Evolutionary conservation across 2,888 invertebrate genomes (phyloP), one percentile per base, ranked within the genome.

Genomic region (Thera obeliscata): DNA sequence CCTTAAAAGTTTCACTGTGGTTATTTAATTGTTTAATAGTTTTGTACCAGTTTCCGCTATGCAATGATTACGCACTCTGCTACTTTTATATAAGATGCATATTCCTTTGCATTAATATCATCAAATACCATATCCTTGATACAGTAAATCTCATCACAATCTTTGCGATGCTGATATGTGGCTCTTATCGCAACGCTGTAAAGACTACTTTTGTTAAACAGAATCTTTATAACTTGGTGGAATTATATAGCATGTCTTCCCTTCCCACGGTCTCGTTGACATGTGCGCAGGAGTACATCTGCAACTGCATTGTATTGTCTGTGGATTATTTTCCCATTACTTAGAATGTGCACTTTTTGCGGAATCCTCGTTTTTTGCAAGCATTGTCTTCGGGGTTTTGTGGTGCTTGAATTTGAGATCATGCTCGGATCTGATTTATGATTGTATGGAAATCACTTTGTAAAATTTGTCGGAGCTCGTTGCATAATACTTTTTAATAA

Each of bases 241-340:
- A 66, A 64, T 63, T 49, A 57, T 64, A 64, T 57, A 52, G 64
- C 56, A 56, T 60, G 57, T 64, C 56, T 65, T 55, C 54, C 36
- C 64, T 82, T 85, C 85, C 85, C 85, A 85, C 85, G 85, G 66
- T 75, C 70, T 73, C 74, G 75, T 63, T 76, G 81, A 79, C 85
- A 85, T 81, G 79, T 84, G 74, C 71, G 67, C 60, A 43, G 67
- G 38, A 58, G 66, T 66, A 64, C 69, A 74, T 71, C 72, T 70
- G 73, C 69, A 66, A 72, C 61, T 65, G 71, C 64, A 73, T 73
- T 74, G 75, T 68, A 56, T 67, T 67, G 50, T 59, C 64, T 69
- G 61, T 70, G 48, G 43, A 58, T 48, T 69, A 54, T 68, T 71
- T 72, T 71, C 67, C 58, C 68, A 70, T 65, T 67, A 64, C 66